Evolutionary conservation across 2,113 vertebrate genomes (phyloP), one percentile per base, ranked within the genome.

Genomic region (Meleagris gallopavo): DNA sequence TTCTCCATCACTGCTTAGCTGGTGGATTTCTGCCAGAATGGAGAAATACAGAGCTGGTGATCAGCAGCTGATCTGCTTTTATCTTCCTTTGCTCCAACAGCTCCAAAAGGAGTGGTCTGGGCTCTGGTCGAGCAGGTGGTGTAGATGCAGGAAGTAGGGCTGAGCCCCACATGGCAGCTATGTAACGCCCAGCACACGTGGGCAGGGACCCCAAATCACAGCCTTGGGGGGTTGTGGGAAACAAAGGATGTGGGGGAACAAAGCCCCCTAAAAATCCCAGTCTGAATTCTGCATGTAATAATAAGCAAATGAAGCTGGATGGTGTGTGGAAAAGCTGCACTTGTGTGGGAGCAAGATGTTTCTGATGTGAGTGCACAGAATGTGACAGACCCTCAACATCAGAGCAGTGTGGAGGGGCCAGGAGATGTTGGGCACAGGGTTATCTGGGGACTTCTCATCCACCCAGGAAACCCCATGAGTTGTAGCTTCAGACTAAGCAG

Each of bases 311-410:
- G 5, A 50, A 71, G 48, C 48, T 41, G 64, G 75, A 21, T 21
- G 40, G 72, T 32, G 17, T 41, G 46, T 48, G 75, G 52, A 61
- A 72, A 40, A 29, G 40, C 29, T 36, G 36, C 36, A 38, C 24
- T 29, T 67, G 38, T 1, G 0, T 60, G 41, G n/a, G 54, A 54
- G 46, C 0, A 4, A 48, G 24, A 9, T 60, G 34, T 67, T 41
- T 40, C 32, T 79, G 58, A 40, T 9, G 9, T 11, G 24, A 1
- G 2, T 40, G 54, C 54, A 41, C 24, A 30, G 38, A 24, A 67
- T 19, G 29, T 40, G 69, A 11, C n/a, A 67, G 67, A 67, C 40
- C 2, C 2, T 27, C 40, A 62, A 25, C 11, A 16, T 36, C 17
- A 36, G 45, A 50, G 45, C 66, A 36, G 16, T 13, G 24, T n/a